A percentile compares a stretch with the other conserved stretches of the same genome.
These are phyloP conservation scores for Glyphotaelius pellucidus DNA, from an alignment of 2,888 invertebrate species.

Conservation along the genomic window DNA sequence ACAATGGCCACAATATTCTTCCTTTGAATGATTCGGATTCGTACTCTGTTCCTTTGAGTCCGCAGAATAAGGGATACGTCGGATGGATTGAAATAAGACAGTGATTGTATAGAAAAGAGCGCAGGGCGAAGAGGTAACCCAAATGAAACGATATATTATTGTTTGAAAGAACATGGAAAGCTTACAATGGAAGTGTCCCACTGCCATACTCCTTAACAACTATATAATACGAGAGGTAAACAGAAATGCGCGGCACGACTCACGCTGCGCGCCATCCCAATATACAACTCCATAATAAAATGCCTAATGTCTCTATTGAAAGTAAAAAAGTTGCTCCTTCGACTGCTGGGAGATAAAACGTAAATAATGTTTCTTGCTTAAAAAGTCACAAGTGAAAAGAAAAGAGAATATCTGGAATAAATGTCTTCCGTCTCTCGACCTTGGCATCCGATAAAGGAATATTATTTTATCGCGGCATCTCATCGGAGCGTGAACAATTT, in stretches of 20 bases:
- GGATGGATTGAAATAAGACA: constrained; percentile 55
- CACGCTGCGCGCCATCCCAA: constrained; percentile 43
- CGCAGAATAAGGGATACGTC: constrained; percentile 50
- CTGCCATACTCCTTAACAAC: constrained; percentile 61
- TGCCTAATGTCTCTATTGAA: constrained; percentile 44
- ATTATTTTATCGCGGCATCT: constrained; percentile 41
- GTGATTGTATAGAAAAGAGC: constrained; percentile 47
- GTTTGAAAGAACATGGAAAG: constrained; percentile 46
- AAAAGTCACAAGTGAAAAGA: constrained; percentile 5
- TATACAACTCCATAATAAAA: constrained; percentile 5
- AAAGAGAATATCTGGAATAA: constrained; percentile 18
- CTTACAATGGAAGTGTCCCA: constrained; percentile 48
- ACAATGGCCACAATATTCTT: constrained; percentile 55
- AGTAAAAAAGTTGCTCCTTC: constrained; percentile 41
- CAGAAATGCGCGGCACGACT: constrained; percentile 41
- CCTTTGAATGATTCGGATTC: constrained; percentile 15
- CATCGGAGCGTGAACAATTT: constrained; percentile 11
- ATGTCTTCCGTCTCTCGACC: constrained; percentile 26
- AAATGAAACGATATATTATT: constrained; percentile 58
- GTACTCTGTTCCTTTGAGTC: constrained; percentile 39
- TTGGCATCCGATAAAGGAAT: constrained; percentile 33
- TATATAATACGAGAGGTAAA: constrained; percentile 60
- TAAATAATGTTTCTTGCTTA: constrained; percentile 40
- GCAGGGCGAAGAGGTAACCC: constrained; percentile 43
- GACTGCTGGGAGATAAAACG: constrained; percentile 24